Conservation (phyloP, 2,113 vertebrate species). For the Vireo altiloquus region DNA sequence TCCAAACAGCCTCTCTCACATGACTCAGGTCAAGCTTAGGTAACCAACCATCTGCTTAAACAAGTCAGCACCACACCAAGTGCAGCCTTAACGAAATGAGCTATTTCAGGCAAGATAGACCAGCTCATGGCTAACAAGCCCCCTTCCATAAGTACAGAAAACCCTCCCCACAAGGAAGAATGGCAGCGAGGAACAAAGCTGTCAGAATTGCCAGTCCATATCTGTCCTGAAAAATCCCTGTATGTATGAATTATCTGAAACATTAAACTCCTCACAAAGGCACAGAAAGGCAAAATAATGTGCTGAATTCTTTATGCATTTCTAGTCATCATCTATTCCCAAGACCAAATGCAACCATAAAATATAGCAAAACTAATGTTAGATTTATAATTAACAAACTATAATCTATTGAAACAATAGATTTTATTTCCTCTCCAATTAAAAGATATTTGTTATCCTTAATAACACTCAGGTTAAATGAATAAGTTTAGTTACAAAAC, state of each 20-base stretch:
- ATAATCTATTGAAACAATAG: not conserved
- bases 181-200: not conserved
- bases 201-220: accelerated
- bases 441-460: not conserved
- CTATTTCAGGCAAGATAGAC: not conserved
- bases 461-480: not conserved
- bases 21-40: not conserved
- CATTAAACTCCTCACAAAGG: not conserved
- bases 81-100: not conserved
- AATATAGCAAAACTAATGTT: not conserved
- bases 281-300: not conserved
- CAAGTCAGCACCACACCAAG: not conserved
- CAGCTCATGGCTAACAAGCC: not conserved
- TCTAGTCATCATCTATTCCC: not conserved
- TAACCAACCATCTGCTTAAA: not conserved
- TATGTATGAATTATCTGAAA: not conserved
- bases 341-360: not conserved
- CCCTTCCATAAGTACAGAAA: not conserved
- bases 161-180: not conserved
- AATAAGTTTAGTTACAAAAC: not conserved
- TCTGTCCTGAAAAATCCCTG: not conserved
- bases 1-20: not conserved
- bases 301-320: not conserved
- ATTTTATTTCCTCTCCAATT: not conserved
- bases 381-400: not conserved